These are phyloP conservation scores for Channa maculata DNA, from an alignment of 2,113 vertebrate genomes.

Conservation along the genomic window DNA sequence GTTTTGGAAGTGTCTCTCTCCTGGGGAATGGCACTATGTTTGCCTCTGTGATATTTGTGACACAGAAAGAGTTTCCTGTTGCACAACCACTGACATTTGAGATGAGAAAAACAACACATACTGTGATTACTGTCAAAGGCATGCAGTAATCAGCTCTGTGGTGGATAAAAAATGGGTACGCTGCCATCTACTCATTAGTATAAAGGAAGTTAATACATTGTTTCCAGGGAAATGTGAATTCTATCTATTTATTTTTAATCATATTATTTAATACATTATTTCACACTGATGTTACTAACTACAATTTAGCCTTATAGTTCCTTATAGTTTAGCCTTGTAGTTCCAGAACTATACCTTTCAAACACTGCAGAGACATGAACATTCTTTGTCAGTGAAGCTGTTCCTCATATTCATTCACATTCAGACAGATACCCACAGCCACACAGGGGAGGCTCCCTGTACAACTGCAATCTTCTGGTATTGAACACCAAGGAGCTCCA, in stretches of 20 bases:
- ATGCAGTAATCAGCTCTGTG: slow-evolving; percentile 21
- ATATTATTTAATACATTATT: background rate
- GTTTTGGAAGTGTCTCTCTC: slow-evolving; percentile 60
- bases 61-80: slow-evolving; percentile 59
- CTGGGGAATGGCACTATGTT: slow-evolving; percentile 47
- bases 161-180: slow-evolving; percentile 7
- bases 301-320: slow-evolving; percentile 5
- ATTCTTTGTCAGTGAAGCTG: slow-evolving; percentile 6
- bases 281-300: background rate
- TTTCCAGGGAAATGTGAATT: slow-evolving; percentile 4
- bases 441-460: slow-evolving; percentile 37
- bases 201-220: slow-evolving; percentile 13
- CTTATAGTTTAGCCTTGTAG: too few species aligned
- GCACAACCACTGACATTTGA: slow-evolving; percentile 61
- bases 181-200: slow-evolving; percentile 1
- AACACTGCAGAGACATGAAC: background rate
- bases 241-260: slow-evolving; percentile 1
- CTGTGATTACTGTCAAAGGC: background rate
- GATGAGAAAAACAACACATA: slow-evolving; percentile 37
- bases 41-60: slow-evolving; percentile 63
- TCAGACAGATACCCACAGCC: slow-evolving; percentile 29
- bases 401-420: slow-evolving; percentile 39
- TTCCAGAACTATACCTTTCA: background rate
- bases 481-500: slow-evolving; percentile 32
- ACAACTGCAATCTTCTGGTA: slow-evolving; percentile 40